phyloP scores from a whole-genome alignment of 37 sponge, comb jelly and placozoan genomes.

The Petrosia ficiformis region DNA sequence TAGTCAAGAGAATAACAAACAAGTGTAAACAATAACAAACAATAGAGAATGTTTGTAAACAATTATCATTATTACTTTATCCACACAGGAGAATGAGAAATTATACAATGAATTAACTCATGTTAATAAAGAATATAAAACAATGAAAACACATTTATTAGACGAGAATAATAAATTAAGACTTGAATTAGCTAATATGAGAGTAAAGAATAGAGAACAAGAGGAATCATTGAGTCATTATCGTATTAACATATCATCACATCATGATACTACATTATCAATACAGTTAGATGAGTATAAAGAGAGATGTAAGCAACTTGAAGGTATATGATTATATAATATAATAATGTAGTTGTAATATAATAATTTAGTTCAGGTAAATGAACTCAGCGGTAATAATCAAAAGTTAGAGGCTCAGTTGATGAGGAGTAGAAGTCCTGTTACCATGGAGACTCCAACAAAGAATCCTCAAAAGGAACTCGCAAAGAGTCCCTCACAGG shows the following conservation, averaged over 20 bases:
- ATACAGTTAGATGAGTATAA: neutral
- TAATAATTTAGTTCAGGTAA: neutral
- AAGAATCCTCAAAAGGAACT: too few species aligned
- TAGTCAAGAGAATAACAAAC: too few species aligned
- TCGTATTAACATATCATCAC: neutral
- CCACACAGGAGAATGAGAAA: conserved; percentile 68
- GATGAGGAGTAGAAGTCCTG: too few species aligned
- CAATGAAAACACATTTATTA: neutral
- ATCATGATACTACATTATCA: neutral
- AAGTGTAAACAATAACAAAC: too few species aligned
- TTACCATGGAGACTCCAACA: too few species aligned
- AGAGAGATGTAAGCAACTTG: neutral
- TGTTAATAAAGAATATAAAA: conserved; percentile 36
- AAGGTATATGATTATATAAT: neutral
- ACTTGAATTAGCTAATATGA: conserved; percentile 24
- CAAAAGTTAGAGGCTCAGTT: neutral
- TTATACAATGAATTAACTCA: conserved; percentile 40
- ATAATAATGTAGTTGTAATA: neutral
- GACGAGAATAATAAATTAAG: conserved; percentile 39
- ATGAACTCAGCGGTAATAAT: neutral
- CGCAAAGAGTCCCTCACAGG: too few species aligned
- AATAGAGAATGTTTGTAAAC: too few species aligned
- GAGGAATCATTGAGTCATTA: neutral
- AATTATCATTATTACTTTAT: too few species aligned
- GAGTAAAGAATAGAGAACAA: too few species aligned